Evolutionary conservation across 1,140 invertebrate species (phyloP), one percentile per base, ranked within the genome.

Genomic region (Liolophura sinensis): DNA sequence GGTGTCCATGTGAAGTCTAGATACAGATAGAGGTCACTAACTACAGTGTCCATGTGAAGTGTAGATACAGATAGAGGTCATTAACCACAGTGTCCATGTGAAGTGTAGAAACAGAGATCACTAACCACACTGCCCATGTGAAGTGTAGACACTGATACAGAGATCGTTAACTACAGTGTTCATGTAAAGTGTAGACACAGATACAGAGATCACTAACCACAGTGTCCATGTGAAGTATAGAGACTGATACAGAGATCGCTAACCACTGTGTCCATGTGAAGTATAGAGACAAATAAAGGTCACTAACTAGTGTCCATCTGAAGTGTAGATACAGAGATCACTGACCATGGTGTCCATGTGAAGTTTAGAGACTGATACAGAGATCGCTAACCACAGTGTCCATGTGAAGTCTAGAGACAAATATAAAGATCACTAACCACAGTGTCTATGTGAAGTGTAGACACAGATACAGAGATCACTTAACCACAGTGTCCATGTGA

Each of bases 391-490:
- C 51, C 12, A 24, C 51, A 54, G 51, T 54, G 3, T 54, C 31
- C 31, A 40, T 40, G 31, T 40, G 31, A 40, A 40, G 31, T 40
- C 9, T 40, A 40, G 3, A 9, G 31, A 40, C 31, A 40, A 9
- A 40, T 24, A 58, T 24, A 6, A 24, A 46, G 3, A 24, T 3
- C 61, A 74, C 51, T 75, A 69, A 80, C 85, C 95, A 84, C 96
- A 97, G 81, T 98, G 96, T 0, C 96, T 95, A 83, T 96, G 93
- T 47, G 84, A 88, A 1, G 92, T 95, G 79, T 96, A 97, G 0
- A 92, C 89, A 82, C 95, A 97, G 16, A 98, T 84, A 78, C 95
- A 97, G 7, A 97, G 93, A 87, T 98, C 96, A 82, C 93, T 95
- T n/a, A 46, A 93, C 92, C 68, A 98, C 31, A 40, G 31, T 40